Evolutionary conservation across 2,113 vertebrate genomes (phyloP).

Genomic region (Nesoenas mayeri): DNA sequence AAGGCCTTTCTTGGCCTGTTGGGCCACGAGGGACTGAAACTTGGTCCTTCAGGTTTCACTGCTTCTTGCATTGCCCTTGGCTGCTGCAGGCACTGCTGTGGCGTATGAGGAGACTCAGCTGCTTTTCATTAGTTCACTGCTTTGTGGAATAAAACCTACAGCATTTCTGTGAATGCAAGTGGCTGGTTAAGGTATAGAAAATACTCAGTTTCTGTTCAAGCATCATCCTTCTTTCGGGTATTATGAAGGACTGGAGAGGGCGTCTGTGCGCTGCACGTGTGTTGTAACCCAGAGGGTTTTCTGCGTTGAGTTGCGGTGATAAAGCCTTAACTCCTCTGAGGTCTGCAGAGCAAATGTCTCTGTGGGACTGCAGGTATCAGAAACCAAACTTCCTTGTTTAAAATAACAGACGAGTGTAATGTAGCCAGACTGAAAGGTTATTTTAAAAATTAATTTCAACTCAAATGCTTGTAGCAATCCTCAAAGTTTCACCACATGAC

Average conservation of each 20-base stretch:
- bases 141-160: background rate
- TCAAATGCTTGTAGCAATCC: background rate
- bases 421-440: background rate
- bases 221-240: background rate
- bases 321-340: background rate
- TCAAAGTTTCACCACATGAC: background rate
- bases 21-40: rapidly evolving
- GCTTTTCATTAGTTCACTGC: background rate
- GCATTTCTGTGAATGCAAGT: rapidly evolving
- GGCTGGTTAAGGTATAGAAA: background rate
- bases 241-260: background rate
- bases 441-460: background rate
- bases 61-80: background rate
- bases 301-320: background rate
- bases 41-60: background rate
- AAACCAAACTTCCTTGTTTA: background rate
- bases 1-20: background rate
- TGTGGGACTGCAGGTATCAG: background rate
- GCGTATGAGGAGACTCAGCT: rapidly evolving
- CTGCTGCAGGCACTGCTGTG: background rate
- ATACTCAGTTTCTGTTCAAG: rapidly evolving
- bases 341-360: background rate
- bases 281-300: no score
- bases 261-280: background rate
- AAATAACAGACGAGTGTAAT: background rate